Base-by-base conservation (phyloP, 2,113 vertebrate genomes). In the Terrapene triunguis region DNA sequence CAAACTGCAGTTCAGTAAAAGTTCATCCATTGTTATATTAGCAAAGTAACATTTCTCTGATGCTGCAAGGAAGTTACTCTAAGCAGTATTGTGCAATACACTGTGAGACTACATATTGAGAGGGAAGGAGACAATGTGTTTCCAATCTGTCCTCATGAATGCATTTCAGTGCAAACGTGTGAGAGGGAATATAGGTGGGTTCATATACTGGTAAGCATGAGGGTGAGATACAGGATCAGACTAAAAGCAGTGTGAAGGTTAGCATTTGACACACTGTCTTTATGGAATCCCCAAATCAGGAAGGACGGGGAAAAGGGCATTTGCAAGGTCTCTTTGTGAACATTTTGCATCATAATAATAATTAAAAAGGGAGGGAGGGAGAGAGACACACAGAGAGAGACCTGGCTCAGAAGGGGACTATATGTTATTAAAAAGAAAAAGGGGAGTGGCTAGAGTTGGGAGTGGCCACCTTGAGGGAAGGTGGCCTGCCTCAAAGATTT, bases 301-400 rank as follows among this genome's bases (percentile, higher is more conserved):
- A 38, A 22, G 65, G 19, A 72, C 3, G 2, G n/a, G n/a, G 65
- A 38, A 72, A 95, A 87, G 50, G 84, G 50, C 21, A 87, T 91
- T 93, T 88, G 84, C 38, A 53, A 0, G 76, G 27, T 69, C 12
- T 0, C 0, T 17, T 89, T 59, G 32, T 10, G 72, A 54, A 38
- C 65, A 57, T 25, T 44, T 59, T 62, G 53, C 17, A 38, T 32
- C 35, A 21, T 17, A 35, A 65, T 65, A 35, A 35, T 69, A 69
- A n/a, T n/a, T n/a, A 84, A 87, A 85, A 12, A 35, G 89, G 55
- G 14, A 4, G 54, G 16, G 2, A 22, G 0, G 6, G 10, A 25
- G 76, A 78, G 0, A 54, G 7, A 54, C 53, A 54, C 19, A 81
- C 27, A 80, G 55, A 44, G 14, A 51, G 0, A 79, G 85, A 54